Percentiles rank a stretch among this genome's conserved stretches.
These are phyloP conservation scores for Sphaerodactylus townsendi DNA, from an alignment of 2,113 vertebrate species.

Conservation along the genomic window DNA sequence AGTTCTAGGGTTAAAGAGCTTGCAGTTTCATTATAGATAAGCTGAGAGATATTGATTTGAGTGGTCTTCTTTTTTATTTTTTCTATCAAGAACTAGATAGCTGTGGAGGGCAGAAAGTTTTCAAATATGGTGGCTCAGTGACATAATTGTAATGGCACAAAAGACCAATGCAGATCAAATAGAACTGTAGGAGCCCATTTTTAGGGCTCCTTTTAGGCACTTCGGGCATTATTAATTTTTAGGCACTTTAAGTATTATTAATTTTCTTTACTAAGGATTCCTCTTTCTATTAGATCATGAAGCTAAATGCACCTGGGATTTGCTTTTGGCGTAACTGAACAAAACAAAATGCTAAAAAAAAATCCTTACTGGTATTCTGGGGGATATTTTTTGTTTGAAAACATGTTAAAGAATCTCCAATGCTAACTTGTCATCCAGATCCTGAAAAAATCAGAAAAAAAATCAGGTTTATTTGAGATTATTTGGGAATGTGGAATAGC, in stretches of 20 bases:
- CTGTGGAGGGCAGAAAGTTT: constrained; percentile 21
- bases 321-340: too few relatives aligned
- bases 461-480: too few relatives aligned
- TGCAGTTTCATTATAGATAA: constrained; percentile 62
- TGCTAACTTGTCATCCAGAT: too few relatives aligned
- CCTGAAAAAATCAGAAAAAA: too few relatives aligned
- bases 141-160: constrained; percentile 11
- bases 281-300: background rate
- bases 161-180: background rate
- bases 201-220: too few relatives aligned
- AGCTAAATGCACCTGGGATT: background rate
- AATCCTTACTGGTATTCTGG: too few relatives aligned
- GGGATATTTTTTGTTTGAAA: too few relatives aligned
- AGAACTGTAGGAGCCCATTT: background rate
- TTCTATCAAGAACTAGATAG: background rate
- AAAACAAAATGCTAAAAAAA: too few relatives aligned
- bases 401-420: too few relatives aligned
- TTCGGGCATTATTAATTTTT: background rate
- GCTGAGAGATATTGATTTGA: constrained; percentile 56
- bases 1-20: constrained; percentile 48
- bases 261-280: background rate
- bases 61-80: constrained; percentile 8
- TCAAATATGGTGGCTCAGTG: background rate
- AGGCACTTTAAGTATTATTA: background rate
- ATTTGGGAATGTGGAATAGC: too few relatives aligned